phyloP scores from a whole-genome alignment of 2,888 invertebrate genomes.

The Thumatha senex region DNA sequence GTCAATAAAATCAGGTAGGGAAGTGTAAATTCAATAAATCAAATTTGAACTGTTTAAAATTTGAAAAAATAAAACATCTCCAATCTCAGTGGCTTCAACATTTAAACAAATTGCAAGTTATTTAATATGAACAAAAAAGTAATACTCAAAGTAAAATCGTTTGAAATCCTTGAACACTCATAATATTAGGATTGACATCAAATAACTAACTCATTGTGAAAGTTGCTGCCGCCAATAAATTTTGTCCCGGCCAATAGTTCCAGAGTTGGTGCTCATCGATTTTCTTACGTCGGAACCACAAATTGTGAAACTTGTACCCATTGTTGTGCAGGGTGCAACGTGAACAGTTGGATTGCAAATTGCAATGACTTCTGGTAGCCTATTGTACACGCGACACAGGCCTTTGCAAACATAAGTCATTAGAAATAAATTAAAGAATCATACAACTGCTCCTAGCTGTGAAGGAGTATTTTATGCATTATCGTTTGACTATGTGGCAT shows the following conservation, averaged over 20 bases:
- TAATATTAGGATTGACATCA: conserved; percentile 57
- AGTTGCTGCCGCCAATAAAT: conserved; percentile 64
- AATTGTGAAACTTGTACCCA: conserved; percentile 65
- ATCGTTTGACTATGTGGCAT: no score
- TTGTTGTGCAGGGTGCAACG: conserved; percentile 65
- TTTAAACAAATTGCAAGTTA: conserved; percentile 11
- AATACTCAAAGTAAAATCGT: conserved; percentile 34
- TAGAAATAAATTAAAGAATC: neutral
- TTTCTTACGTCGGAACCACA: conserved; percentile 62
- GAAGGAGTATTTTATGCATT: no score
- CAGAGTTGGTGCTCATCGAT: conserved; percentile 52
- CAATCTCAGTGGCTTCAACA: no score
- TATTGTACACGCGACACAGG: conserved; percentile 24
- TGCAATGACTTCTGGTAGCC: conserved; percentile 60
- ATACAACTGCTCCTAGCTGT: neutral
- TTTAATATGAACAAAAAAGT: no score
- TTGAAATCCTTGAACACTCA: conserved; percentile 39
- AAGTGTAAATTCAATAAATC: no score
- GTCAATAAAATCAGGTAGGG: no score
- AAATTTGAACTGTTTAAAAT: no score
- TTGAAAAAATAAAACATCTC: no score
- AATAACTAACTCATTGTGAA: conserved; percentile 66
- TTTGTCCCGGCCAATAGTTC: conserved; percentile 59
- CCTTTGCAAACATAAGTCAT: conserved; percentile 22
- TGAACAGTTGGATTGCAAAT: conserved; percentile 63